Conservation (phyloP, 1,140 invertebrate genomes). For the Drosophila trapezifrons region DNA sequence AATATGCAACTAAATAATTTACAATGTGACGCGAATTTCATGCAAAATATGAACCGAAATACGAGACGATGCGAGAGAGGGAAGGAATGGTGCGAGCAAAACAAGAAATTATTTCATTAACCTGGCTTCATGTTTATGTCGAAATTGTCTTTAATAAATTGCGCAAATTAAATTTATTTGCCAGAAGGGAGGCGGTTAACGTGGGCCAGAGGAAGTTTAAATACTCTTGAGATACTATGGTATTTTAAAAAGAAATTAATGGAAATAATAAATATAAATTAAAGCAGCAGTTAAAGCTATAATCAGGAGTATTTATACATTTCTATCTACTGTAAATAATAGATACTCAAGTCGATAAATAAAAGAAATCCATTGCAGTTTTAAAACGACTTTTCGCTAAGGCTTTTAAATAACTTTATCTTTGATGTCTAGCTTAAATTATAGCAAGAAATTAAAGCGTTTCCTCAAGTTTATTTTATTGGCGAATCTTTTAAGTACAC, state of each 20-base stretch:
- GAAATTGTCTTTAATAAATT: conserved; percentile 61
- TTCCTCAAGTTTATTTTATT: background rate
- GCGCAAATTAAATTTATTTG: conserved; percentile 42
- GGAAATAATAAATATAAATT: background rate
- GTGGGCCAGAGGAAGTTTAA: background rate
- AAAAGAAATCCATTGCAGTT: too few species aligned
- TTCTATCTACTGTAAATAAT: background rate
- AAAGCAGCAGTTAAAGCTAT: background rate
- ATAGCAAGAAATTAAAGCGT: background rate
- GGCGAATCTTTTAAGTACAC: background rate
- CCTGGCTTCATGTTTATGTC: conserved; percentile 34
- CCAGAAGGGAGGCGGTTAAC: background rate
- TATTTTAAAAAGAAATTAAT: background rate
- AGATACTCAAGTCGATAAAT: background rate
- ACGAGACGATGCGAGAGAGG: background rate
- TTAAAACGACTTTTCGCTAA: too few species aligned
- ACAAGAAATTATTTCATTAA: conserved; percentile 58
- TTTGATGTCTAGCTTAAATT: background rate
- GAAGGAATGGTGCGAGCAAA: conserved; percentile 7
- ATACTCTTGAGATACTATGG: conserved; percentile 12
- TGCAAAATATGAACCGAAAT: conserved; percentile 40
- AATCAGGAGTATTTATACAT: background rate
- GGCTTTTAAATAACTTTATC: background rate
- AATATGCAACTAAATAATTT: conserved; percentile 76
- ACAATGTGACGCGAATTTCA: conserved; percentile 67